Conservation (phyloP, 2,888 invertebrate genomes). For the Himalopsyche kuldschensis region DNA sequence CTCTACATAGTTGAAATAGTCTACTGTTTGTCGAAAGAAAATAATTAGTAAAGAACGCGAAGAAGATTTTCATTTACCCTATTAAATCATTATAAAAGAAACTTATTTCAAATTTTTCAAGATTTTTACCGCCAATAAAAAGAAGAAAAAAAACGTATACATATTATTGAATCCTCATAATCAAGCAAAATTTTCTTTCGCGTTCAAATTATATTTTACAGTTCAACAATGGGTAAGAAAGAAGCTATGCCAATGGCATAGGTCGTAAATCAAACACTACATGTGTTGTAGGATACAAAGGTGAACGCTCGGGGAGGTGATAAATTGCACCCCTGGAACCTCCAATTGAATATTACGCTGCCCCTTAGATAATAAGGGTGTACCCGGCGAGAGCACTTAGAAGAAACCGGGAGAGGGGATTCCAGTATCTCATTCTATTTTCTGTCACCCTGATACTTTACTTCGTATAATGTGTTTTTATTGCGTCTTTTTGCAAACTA, state of each 20-base stretch:
- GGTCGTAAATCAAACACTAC: conserved; percentile 18
- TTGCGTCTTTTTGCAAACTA: not conserved
- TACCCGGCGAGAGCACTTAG: conserved; percentile 6
- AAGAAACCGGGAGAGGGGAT: not conserved
- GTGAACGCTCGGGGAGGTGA: conserved; percentile 16
- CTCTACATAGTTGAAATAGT: no score
- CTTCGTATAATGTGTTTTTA: not conserved
- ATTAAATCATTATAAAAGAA: no score
- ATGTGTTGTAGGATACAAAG: conserved; percentile 22
- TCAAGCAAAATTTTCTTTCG: not conserved
- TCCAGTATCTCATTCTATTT: not conserved
- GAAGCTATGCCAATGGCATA: not conserved
- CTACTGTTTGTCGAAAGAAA: no score
- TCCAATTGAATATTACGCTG: conserved; percentile 20
- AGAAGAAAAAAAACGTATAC: not conserved
- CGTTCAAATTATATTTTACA: not conserved
- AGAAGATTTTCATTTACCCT: no score
- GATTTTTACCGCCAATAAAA: no score
- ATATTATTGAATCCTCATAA: not conserved
- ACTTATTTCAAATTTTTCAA: no score
- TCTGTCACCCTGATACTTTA: not conserved
- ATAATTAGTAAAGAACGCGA: no score
- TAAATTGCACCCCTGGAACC: conserved; percentile 20
- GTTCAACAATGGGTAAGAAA: conserved; percentile 6
- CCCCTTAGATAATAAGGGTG: conserved; percentile 16